Conservation (phyloP, 2,113 vertebrate species). For the Stigmatopora nigra region DNA sequence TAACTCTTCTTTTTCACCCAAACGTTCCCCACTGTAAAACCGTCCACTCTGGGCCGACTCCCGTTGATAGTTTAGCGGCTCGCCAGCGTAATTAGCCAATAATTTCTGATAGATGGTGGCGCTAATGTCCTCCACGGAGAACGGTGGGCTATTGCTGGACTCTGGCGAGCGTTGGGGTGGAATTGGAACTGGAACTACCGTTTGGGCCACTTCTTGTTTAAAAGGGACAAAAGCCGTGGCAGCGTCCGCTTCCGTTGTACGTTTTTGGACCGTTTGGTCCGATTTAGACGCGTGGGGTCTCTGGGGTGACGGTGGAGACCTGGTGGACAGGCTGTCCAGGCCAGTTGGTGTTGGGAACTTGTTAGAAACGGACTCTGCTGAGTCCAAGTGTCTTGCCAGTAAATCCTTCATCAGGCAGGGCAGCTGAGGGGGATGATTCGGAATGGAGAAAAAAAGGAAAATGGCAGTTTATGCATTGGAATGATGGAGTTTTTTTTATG, state of each 20-base stretch:
- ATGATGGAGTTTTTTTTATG: not conserved
- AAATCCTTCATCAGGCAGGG: constrained; percentile 63
- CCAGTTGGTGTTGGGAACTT: constrained; percentile 26
- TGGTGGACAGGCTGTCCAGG: constrained; percentile 7
- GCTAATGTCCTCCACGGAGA: constrained; percentile 50
- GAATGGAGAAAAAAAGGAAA: not conserved
- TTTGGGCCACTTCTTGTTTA: constrained; percentile 31
- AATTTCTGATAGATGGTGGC: constrained; percentile 50
- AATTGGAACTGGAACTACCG: constrained; percentile 18
- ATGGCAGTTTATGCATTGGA: not conserved
- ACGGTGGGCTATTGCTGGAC: constrained; percentile 29
- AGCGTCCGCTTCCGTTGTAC: constrained; percentile 46
- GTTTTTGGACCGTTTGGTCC: constrained; percentile 36
- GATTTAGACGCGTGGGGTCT: constrained; percentile 23
- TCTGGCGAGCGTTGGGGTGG: constrained; percentile 8
- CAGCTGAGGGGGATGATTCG: constrained; percentile 36
- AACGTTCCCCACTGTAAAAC: constrained; percentile 19
- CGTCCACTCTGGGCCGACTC: constrained; percentile 11
- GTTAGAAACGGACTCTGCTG: constrained; percentile 35
- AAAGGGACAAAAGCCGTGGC: constrained; percentile 60
- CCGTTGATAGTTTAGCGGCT: constrained; percentile 26
- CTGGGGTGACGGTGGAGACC: constrained; percentile 20
- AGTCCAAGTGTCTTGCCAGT: constrained; percentile 55
- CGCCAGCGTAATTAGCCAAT: constrained; percentile 35
- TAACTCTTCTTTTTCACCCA: constrained; percentile 18